A percentile compares a stretch with the other conserved stretches of the same genome.
phyloP scores from a whole-genome alignment of 2,797 vertebrate species.

The Astyanax mexicanus region DNA sequence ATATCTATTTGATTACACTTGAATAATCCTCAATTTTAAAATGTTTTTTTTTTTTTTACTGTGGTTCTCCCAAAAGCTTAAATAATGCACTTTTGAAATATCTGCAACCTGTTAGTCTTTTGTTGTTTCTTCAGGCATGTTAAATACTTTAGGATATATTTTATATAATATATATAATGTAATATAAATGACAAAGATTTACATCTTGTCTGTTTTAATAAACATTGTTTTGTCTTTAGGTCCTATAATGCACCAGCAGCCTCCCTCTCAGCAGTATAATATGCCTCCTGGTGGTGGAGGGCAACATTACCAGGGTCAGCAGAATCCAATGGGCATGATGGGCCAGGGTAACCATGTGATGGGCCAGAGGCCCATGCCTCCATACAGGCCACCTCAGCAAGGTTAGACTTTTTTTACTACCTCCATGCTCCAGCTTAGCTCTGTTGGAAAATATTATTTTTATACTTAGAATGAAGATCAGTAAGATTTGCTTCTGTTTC shows the following conservation, averaged over 20 bases:
- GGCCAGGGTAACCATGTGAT: constrained; percentile 97
- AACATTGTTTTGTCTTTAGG: constrained; percentile 71
- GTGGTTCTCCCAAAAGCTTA: no score
- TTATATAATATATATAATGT: no score
- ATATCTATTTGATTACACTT: no score
- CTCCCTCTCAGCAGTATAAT: constrained; percentile 95
- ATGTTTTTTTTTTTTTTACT: no score
- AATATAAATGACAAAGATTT: background rate
- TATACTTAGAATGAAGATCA: no score
- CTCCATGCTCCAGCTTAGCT: background rate
- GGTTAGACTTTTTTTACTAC: constrained; percentile 75
- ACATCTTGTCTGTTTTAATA: background rate
- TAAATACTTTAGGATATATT: no score
- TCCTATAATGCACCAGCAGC: constrained; percentile 98
- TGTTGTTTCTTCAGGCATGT: no score
- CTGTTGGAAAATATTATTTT: no score
- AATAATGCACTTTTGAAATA: no score
- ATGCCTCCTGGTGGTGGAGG: constrained; percentile 92
- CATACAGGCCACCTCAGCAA: constrained; percentile 97
- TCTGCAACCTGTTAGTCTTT: no score
- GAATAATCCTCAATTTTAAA: no score
- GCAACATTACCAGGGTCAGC: constrained; percentile 98
- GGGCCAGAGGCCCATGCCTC: constrained; percentile 97
- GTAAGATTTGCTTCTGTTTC: no score
- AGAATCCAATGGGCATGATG: constrained; percentile 98